Evolutionary conservation across 2,113 vertebrate species (phyloP).

Genomic region (Chaetops frenatus): DNA sequence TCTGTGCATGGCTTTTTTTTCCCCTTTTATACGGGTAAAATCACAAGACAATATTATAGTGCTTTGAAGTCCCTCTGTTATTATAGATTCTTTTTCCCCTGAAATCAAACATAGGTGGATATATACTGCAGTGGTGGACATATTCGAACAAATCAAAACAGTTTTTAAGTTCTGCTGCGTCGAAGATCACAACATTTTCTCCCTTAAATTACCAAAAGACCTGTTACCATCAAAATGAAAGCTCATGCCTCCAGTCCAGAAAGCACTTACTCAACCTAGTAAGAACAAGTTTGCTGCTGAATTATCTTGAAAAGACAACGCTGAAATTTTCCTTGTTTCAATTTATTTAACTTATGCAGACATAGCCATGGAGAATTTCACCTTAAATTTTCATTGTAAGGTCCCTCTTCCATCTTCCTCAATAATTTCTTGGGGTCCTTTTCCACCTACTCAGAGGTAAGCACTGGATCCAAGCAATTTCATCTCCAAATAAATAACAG

Average conservation of each 20-base stretch:
- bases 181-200: neutral
- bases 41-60: neutral
- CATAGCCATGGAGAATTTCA: neutral
- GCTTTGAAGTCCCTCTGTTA: constrained; percentile 29
- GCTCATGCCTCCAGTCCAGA: neutral
- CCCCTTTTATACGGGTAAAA: constrained; percentile 1
- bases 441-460: neutral
- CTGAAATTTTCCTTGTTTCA: neutral
- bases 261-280: neutral
- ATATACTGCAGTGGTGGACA: neutral
- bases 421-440: neutral
- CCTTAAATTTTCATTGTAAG: neutral
- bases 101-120: constrained; percentile 26
- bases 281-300: neutral
- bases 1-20: neutral
- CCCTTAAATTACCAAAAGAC: neutral
- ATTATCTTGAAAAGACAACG: neutral
- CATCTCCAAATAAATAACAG: neutral
- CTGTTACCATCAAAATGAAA: neutral
- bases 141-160: constrained; percentile 1
- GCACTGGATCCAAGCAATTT: neutral
- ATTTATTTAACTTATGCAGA: neutral
- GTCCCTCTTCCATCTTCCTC: neutral
- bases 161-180: constrained; percentile 3
- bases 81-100: neutral